Base-by-base conservation (phyloP, 2,113 vertebrate genomes). In the Alethe castanea region DNA sequence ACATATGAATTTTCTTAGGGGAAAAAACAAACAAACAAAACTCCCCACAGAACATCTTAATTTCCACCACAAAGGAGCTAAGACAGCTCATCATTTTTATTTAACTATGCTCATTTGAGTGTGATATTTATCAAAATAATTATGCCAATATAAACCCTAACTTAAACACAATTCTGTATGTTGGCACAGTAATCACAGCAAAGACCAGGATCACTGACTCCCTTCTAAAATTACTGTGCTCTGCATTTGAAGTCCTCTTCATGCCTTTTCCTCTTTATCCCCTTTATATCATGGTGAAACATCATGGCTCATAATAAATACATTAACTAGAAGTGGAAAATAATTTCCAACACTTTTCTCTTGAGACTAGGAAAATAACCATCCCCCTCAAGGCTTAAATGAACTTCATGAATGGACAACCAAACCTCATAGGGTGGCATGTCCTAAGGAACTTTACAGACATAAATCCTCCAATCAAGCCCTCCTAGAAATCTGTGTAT, bases 401-500 rank as follows among this genome's bases (percentile, higher is more conserved):
- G 85, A 90, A 70, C 54, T 31, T 45, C 36, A 95, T 44, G 22
- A 90, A 81, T 4, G 54, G 42, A 70, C 17, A 73, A 62, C 53
- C 12, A 35, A 81, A 67, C 26, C 42, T 61, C 17, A 8, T 25
- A 74, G 40, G 42, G 28, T 87, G 74, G 22, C 19, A 19, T 8
- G 12, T 59, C 56, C 42, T 81, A 91, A 23, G 42, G 40, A 95
- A 64, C 31, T 81, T 73, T 33, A n/a, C 14, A 33, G 71, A 72
- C 23, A 84, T 64, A 90, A 91, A 61, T 53, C 20, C 71, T 86
- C 44, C 60, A 12, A 86, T 69, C 52, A 15, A 74, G 15, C 56
- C 40, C 60, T 88, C 67, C 76, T 6, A 88, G 93, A 96, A 97
- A 96, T 94, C 96, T 77, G 56, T 62, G 66, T 67, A 66, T 64